phyloP scores from a whole-genome alignment of 1,140 invertebrate genomes.

The Teleopsis dalmanni region DNA sequence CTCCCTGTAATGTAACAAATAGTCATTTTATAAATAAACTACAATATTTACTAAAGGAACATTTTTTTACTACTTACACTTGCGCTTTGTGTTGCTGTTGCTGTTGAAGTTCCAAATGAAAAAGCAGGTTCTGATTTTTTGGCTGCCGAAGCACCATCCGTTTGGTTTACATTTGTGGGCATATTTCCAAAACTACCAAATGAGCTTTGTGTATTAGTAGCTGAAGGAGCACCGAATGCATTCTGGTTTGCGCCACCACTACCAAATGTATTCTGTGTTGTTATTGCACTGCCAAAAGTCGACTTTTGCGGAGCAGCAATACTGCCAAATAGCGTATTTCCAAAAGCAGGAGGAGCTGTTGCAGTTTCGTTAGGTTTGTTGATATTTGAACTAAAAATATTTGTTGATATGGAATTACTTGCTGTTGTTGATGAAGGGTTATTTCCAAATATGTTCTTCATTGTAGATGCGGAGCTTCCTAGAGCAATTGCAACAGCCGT shows the following conservation, averaged over 20 bases:
- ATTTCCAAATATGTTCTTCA: conserved; percentile 6
- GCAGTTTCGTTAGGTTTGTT: too few species aligned
- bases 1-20: conserved; percentile 7
- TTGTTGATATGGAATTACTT: conserved; percentile 3
- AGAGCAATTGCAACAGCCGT: not conserved
- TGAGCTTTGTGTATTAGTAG: too few species aligned
- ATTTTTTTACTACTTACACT: conserved; percentile 9
- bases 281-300: conserved; percentile 9
- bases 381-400: too few species aligned
- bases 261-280: not conserved
- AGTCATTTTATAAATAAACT: not conserved
- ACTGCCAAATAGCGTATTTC: conserved; percentile 6
- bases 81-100: conserved; percentile 7
- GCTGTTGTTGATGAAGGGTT: too few species aligned
- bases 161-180: not conserved
- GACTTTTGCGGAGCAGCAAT: conserved; percentile 7
- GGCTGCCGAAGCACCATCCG: conserved; percentile 7
- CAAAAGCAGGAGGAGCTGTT: conserved; percentile 13
- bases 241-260: not conserved
- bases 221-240: not conserved
- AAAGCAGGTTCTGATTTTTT: conserved; percentile 14
- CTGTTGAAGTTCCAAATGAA: conserved; percentile 8
- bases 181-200: conserved; percentile 17
- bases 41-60: not conserved
- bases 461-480: not conserved